A percentile compares a stretch with the other conserved stretches of the same genome.
Evolutionary conservation across 2,113 vertebrate species (phyloP).

Genomic region (Alexandromys fortis): DNA sequence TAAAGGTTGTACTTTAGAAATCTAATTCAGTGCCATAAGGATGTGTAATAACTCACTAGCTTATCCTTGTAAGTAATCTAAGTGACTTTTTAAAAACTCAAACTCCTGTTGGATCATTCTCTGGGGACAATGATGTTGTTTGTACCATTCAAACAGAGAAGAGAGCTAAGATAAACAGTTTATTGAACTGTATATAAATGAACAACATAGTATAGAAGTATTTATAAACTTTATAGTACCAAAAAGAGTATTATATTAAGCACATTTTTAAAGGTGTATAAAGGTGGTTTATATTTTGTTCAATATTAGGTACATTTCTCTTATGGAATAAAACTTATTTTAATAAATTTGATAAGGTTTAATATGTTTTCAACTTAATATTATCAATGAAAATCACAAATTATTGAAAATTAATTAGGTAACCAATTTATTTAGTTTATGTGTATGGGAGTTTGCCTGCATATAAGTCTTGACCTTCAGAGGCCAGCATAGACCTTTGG

Average conservation of each 20-base stretch:
- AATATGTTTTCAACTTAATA: neutral
- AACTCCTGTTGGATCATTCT: slow-evolving; percentile 25
- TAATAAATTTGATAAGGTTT: neutral
- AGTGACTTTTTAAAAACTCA: slow-evolving; percentile 62
- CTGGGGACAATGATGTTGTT: slow-evolving; percentile 2
- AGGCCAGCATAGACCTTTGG: neutral
- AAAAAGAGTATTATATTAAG: neutral
- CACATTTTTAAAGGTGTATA: neutral
- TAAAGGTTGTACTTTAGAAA: slow-evolving; percentile 85
- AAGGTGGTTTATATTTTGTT: neutral
- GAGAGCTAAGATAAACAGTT: slow-evolving; percentile 20
- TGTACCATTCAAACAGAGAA: slow-evolving; percentile 56
- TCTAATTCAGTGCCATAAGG: slow-evolving; percentile 83
- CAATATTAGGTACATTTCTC: slow-evolving; percentile 21
- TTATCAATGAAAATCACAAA: neutral
- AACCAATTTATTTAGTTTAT: neutral
- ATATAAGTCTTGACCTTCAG: neutral
- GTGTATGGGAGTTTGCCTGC: neutral
- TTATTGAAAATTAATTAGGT: neutral
- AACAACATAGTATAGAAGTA: slow-evolving; percentile 11
- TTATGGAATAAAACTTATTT: neutral
- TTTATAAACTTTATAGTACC: neutral
- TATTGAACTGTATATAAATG: slow-evolving; percentile 7
- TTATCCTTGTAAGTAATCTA: slow-evolving; percentile 81
- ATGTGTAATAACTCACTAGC: slow-evolving; percentile 82